Conservation (phyloP, 2,113 vertebrate species). For the Sminthopsis crassicaudata region DNA sequence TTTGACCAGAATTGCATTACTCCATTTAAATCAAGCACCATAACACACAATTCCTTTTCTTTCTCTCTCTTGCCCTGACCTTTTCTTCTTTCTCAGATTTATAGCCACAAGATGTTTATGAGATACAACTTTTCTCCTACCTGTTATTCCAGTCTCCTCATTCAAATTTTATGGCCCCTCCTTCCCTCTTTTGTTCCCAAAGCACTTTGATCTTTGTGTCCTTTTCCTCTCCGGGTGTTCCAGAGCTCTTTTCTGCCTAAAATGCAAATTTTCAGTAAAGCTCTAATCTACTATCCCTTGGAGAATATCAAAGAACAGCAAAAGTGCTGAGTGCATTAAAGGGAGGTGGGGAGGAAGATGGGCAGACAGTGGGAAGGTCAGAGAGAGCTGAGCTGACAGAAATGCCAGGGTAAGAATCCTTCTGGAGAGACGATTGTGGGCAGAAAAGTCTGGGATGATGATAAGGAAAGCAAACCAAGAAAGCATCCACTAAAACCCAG, state of each 20-base stretch:
- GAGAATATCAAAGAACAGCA: conserved; percentile 79
- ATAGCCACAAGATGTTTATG: conserved; percentile 10
- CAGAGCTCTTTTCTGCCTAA: conserved; percentile 74
- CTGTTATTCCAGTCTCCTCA: conserved; percentile 51
- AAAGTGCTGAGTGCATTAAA: conserved; percentile 76
- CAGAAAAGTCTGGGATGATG: not conserved
- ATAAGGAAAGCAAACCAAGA: not conserved
- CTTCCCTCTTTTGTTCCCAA: conserved; percentile 63
- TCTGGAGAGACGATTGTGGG: conserved; percentile 14
- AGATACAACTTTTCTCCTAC: conserved; percentile 24
- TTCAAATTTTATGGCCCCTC: conserved; percentile 69
- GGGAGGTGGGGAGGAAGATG: conserved; percentile 10
- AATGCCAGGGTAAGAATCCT: conserved; percentile 13
- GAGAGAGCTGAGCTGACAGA: conserved; percentile 61
- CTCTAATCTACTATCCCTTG: conserved; percentile 75
- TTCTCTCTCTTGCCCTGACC: not conserved
- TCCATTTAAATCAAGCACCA: conserved; percentile 1
- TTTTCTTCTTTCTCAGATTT: not conserved
- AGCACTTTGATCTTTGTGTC: conserved; percentile 72
- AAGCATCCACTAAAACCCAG: not conserved
- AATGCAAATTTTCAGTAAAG: conserved; percentile 78
- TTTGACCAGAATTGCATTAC: not conserved
- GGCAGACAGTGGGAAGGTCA: conserved; percentile 71
- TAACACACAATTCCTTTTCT: not conserved
- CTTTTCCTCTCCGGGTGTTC: conserved; percentile 70